A percentile compares a stretch with the other conserved stretches of the same genome.
phyloP scores from a whole-genome alignment of 2,888 invertebrate genomes.

The Eugnorisma glareosa region DNA sequence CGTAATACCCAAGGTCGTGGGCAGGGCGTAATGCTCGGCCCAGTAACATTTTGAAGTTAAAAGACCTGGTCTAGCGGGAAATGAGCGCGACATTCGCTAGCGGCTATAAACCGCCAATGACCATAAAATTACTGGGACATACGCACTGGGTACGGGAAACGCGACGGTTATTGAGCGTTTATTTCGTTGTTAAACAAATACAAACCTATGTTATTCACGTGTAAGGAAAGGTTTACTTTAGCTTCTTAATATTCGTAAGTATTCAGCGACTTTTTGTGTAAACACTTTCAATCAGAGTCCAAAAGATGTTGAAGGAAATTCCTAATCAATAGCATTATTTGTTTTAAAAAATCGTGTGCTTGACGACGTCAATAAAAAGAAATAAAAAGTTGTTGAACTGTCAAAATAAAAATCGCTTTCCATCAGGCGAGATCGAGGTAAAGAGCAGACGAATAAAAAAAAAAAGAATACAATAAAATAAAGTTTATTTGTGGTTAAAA shows the following conservation, averaged over 20 bases:
- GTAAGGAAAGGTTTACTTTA: not conserved
- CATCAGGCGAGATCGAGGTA: no score
- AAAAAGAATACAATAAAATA: no score
- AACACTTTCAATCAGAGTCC: no score
- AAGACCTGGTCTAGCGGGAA: slow-evolving; percentile 14
- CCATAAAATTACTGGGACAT: slow-evolving; percentile 24
- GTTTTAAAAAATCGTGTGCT: no score
- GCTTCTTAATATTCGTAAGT: not conserved
- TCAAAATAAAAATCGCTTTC: no score
- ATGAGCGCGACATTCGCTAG: slow-evolving; percentile 19
- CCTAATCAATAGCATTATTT: no score
- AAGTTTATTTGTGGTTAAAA: no score
- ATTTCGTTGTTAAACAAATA: not conserved
- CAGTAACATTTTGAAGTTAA: slow-evolving; percentile 22
- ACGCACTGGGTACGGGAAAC: not conserved
- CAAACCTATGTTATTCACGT: not conserved
- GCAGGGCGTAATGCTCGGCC: not conserved
- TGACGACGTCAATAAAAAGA: no score
- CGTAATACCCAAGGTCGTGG: not conserved
- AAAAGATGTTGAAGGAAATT: no score
- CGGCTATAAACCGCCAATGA: slow-evolving; percentile 34
- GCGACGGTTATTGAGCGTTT: not conserved
- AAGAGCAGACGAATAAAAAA: no score
- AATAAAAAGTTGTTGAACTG: no score
- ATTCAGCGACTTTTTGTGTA: not conserved